phyloP scores from a whole-genome alignment of 2,113 vertebrate genomes.

The Marmota monax region DNA sequence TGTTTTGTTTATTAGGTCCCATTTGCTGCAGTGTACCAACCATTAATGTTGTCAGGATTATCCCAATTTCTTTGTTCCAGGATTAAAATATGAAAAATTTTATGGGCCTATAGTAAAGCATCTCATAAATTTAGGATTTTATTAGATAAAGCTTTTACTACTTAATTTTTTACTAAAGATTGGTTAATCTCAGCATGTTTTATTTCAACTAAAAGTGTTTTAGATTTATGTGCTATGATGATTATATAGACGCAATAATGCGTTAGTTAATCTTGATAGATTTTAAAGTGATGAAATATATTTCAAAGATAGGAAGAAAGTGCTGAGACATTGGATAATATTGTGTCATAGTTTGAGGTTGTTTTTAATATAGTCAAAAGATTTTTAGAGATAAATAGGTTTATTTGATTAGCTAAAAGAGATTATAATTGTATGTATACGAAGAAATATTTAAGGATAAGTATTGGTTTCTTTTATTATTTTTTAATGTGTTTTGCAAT shows the following conservation, averaged over 20 bases:
- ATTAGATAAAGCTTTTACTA: background rate
- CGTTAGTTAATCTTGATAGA: constrained; percentile 37
- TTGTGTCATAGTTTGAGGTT: background rate
- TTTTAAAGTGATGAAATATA: constrained; percentile 44
- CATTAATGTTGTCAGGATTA: background rate
- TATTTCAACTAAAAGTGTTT: background rate
- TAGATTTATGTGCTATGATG: background rate
- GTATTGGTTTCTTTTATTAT: constrained; percentile 10
- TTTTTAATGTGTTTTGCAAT: constrained; percentile 54
- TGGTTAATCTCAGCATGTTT: constrained; percentile 28
- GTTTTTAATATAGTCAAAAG: constrained; percentile 55
- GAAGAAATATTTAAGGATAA: constrained; percentile 34
- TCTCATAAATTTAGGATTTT: constrained; percentile 19
- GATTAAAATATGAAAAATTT: constrained; percentile 27
- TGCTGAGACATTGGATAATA: constrained; percentile 2
- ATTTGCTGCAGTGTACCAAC: background rate
- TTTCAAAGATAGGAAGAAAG: background rate
- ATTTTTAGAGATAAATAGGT: constrained; percentile 32
- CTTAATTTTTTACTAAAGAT: constrained; percentile 37
- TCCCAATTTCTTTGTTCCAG: background rate
- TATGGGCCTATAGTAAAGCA: constrained; percentile 14
- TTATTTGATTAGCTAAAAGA: constrained; percentile 45
- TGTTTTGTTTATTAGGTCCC: background rate
- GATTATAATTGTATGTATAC: background rate
- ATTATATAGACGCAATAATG: background rate